Base-by-base conservation (phyloP, 2,888 invertebrate species). In the Lamellibrachia satsuma region DNA sequence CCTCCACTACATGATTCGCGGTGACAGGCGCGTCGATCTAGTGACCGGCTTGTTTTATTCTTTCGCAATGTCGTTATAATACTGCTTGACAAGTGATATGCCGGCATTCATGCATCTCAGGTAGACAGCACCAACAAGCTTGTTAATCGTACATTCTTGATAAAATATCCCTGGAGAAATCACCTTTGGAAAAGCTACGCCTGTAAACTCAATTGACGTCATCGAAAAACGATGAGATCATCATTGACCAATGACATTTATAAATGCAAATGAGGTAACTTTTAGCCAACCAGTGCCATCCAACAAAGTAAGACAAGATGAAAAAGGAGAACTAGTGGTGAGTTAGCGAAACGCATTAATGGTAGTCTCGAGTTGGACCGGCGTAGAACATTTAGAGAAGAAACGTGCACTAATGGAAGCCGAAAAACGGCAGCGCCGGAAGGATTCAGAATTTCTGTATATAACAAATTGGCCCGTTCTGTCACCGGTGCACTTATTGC, bases 141-240 rank as follows among this genome's bases (percentile, higher is more conserved):
- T 75, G 75, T 75, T 75, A 75, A 22, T 75, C 75, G 75, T 75
- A 75, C 15, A 75, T 75, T 75, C 22, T 22, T 15, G 75, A 75
- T 75, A 75, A 75, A 75, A 75, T 75, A 75, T 75, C 75, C 75
- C 11, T 75, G 75, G 75, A 75, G 15, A 75, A n/a, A 75, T 75
- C 75, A 75, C 75, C 75, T 75, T 75, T 75, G n/a, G 75, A 75
- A 75, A 75, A 75, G 75, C 75, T 75, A 75, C 75, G 75, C 75
- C 75, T 22, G 75, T 75, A 75, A 75, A 75, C 75, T 75, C 75
- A 75, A 75, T 75, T 75, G 75, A 75, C 75, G 75, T 75, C 75
- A 75, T 75, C 75, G 75, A 75, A 75, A 75, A 75, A n/a, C 75
- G 75, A 75, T 75, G 75, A 75, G 75, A 75, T 75, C 75, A 75